Evolutionary conservation across 2,888 invertebrate species (phyloP), one percentile per base, ranked within the genome.

Genomic region (Mimas tiliae): DNA sequence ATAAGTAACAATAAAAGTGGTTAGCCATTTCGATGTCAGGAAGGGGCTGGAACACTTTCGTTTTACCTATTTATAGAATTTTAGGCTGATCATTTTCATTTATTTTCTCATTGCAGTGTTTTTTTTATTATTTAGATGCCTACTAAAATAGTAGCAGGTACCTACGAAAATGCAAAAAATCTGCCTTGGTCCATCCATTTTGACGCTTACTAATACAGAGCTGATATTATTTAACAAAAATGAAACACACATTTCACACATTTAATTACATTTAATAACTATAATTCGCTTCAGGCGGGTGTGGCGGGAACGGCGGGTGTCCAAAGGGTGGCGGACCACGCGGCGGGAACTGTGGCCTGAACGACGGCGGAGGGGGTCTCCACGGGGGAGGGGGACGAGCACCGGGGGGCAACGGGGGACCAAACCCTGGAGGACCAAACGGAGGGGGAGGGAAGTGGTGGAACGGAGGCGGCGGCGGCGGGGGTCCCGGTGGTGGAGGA

Each of bases 281-380:
- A 85, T 92, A 93, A 75, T 90, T 92, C 48, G 89, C 89, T 77
- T 93, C 93, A 83, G 92, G 93, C 84, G 91, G 92, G 83, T 89
- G 93, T 78, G 91, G 91, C 67, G 96, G 97, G 71, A 96, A 96
- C 0, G 96, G 96, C 0, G 96, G 95, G 48, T 96, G 96, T 73
- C 96, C 94, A 50, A 96, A 96, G 7, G 96, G 96, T 70, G 96
- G 76, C 0, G 74, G 77, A 4, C 74, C 73, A 2, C 77, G 71
- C 11, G 75, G 75, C 6, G 95, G 88, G 34, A 92, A 86, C 70
- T 90, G 87, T 50, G 91, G 88, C 2, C 87, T 81, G 55, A 89
- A 86, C 0, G 87, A 86, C 3, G 80, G 80, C 34, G 79, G 81
- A 6, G 84, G 85, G 4, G 83, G 85, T 64, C 96, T 87, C 95